Base-by-base conservation (phyloP, 2,113 vertebrate genomes). In the Geococcyx californianus region DNA sequence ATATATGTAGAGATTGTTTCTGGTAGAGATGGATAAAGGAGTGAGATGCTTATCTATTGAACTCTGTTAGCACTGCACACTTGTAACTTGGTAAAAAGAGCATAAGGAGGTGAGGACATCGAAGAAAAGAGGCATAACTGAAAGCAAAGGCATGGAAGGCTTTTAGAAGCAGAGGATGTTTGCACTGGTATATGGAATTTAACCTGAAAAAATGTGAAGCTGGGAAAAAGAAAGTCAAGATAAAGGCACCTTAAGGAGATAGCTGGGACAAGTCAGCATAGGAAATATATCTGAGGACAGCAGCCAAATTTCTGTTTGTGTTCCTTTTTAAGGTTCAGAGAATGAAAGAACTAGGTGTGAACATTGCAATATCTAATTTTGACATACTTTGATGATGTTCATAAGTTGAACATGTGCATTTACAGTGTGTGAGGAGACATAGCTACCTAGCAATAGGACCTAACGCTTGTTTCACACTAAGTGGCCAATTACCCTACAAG, bases 271-370 rank as follows among this genome's bases (percentile, higher is more conserved):
- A 93, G 75, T 73, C 90, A 76, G 38, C 52, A n/a, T 69, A 58
- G 26, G 60, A 62, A 59, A 77, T 76, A 51, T 72, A 81, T 66
- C 58, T 93, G 45, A 87, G 78, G 38, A 47, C n/a, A 51, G 77
- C 59, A 90, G 84, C 83, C 92, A 91, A 77, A 69, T 94, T 95
- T 95, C 93, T 93, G 56, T 94, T 92, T 85, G 60, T 77, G 79
- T 80, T 96, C 59, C 18, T 56, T 87, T 93, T 87, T 82, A 75
- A 84, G 73, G 80, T 91, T 96, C 89, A 91, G 45, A 7, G 59
- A 88, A n/a, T 38, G 33, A 66, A 94, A 90, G 59, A 90, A 74
- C 17, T 64, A 78, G 55, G 38, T 10, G 2, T 74, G 64, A 94
- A 59, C 69, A 60, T 68, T 75, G 52, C 86, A 92, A 94, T 63